Evolutionary conservation across 2,113 vertebrate species (phyloP), one percentile per base, ranked within the genome.

Genomic region (Gnathonemus longibarbis): DNA sequence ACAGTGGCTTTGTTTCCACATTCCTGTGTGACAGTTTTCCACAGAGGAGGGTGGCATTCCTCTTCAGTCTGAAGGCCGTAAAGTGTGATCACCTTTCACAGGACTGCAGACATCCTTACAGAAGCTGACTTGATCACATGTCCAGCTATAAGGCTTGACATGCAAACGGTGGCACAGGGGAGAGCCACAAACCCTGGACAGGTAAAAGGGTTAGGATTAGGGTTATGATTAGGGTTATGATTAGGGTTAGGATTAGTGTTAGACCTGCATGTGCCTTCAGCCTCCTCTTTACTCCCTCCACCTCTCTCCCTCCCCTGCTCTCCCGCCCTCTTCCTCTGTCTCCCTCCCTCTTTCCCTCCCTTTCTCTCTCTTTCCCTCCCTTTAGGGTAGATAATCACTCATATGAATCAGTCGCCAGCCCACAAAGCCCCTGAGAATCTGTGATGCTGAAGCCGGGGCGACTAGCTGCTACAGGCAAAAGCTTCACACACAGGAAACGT

Each of bases 1-100:
- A 58, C 21, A 24, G 53, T 58, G 53, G 2, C 35, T 31, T 19
- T 49, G 94, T 98, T 98, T 94, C 98, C 99, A 92, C 98, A 98
- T 90, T 99, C 98, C 93, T 98, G 98, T 98, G 95, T 92, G 92
- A 91, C 90, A 15, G 70, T 39, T 74, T 39, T 74, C 70, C 27
- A 31, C 70, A 39, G 31, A 31, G 15, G 13, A 74, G 11, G 4
- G 27, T 39, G 11, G 31, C 15, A 15, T 39, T 27, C 66, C 11
- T 74, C 70, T 39, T 74, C 4, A 39, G 70, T 39, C 27, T 74
- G 70, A 31, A 15, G 70, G 70, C 27, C 27, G 0, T 35, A 11
- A 74, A 74, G 11, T 31, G 31, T 74, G 31, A 74, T 74, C 15
- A 5, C 70, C 13, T 74, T 11, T 35, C 31, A 15, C 31, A 74